Base-by-base conservation (phyloP, 2,888 invertebrate genomes). In the Cantharis flavilabris region DNA sequence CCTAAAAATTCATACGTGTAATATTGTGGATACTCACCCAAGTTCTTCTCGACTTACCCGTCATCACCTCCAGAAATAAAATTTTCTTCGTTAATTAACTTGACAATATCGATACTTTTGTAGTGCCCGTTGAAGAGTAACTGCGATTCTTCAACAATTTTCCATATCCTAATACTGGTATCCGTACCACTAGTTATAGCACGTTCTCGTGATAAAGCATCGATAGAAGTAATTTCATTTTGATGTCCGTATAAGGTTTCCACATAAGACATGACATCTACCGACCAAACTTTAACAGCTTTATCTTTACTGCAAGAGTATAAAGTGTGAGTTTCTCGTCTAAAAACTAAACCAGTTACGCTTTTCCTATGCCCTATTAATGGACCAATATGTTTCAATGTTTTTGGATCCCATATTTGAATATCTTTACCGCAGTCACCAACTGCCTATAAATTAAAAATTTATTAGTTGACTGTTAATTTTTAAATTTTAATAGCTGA, bases 191-290 rank as follows among this genome's bases (percentile, higher is more conserved):
- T 98, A 0, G 98, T 96, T 11, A 99, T 91, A 4, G 96, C 96
- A 81, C 97, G 90, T 85, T 98, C 98, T 83, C 95, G 91, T 30
- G 93, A 91, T 76, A 98, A 89, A 10, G 97, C 94, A 89, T 98
- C 98, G 80, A 99, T 95, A 9, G 94, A 93, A 4, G 95, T 95
- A 9, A 99, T 93, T 2, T 91, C 90, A 83, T 94, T 94, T 88
- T 98, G 96, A 88, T 99, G 99, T 3, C 99, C 99, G 90, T 96
- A 94, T 83, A 98, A 90, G 72, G 97, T 96, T 89, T 99, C 98
- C 10, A 98, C 95, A 88, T 98, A 98, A 2, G 96, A 94, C 96
- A 98, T 96, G 88, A 99, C 98, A 89, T 97, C 96, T 73, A 98
- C 89, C 81, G 96, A 96, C 99, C 99, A 99, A 76, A 98, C 94